Conservation (phyloP, 2,113 vertebrate species). For the Carassius carassius region DNA sequence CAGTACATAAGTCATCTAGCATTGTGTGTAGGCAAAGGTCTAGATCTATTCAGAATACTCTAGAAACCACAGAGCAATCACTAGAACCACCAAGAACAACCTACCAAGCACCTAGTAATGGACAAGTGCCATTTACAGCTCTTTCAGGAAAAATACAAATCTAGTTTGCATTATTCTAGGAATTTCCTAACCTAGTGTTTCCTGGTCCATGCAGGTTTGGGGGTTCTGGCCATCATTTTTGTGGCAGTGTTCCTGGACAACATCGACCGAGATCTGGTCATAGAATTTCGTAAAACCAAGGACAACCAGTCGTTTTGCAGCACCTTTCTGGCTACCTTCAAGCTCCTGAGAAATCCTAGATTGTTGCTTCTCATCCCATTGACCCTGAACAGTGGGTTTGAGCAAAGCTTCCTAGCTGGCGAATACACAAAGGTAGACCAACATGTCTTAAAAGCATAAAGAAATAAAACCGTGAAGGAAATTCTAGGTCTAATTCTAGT, state of each 20-base stretch:
- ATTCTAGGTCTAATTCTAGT: too few relatives aligned
- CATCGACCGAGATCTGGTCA: conserved; percentile 66
- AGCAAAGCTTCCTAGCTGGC: conserved; percentile 91
- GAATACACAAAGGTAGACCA: conserved; percentile 90
- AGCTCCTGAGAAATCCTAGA: conserved; percentile 81
- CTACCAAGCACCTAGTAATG: too few relatives aligned
- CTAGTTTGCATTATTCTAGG: neutral
- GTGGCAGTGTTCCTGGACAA: conserved; percentile 84
- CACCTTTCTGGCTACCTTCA: conserved; percentile 85
- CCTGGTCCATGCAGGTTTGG: conserved; percentile 77
- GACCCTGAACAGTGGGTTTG: conserved; percentile 91
- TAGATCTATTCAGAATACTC: too few relatives aligned
- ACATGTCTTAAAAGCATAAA: too few relatives aligned
- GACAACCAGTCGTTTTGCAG: conserved; percentile 71
- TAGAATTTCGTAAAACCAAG: conserved; percentile 66
- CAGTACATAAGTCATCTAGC: too few relatives aligned
- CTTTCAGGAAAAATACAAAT: neutral
- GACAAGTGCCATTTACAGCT: too few relatives aligned
- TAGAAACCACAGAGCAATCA: too few relatives aligned
- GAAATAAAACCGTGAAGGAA: too few relatives aligned
- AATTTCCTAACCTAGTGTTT: conserved; percentile 39
- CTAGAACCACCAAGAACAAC: too few relatives aligned
- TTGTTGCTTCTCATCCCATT: conserved; percentile 85
- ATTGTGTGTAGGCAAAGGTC: too few relatives aligned
- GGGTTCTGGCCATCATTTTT: conserved; percentile 85